Base-by-base conservation (phyloP, 2,113 vertebrate genomes). In the Spea multiplicata region DNA sequence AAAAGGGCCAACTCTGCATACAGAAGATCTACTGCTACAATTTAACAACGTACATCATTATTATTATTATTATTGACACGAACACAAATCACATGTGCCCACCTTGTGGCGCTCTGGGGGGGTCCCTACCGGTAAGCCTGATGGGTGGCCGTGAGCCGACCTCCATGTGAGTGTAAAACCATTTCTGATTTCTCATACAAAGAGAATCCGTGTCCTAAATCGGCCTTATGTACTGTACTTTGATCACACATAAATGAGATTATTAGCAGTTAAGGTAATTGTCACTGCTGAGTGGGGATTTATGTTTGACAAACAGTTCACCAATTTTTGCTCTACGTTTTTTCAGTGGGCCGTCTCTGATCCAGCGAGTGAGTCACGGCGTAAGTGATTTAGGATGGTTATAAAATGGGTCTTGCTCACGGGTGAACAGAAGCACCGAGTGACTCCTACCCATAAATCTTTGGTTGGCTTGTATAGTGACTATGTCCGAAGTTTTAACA, bases 241-340 rank as follows among this genome's bases (percentile, higher is more conserved):
- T 73, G 61, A 73, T 57, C 69, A 72, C 7, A 47, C 70, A 17
- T 66, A 66, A 55, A 67, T 49, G 44, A 73, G 70, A 79, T 73
- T 72, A 78, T 14, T 49, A 79, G 70, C 62, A 55, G 47, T 61
- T 79, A 71, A 79, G 72, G 76, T 73, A 65, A 79, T 79, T 59
- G 50, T 55, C 69, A 30, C 50, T 14, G 62, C 62, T 62, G 44
- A 44, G 50, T 73, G 49, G 16, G 44, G 44, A 79, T 66, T 44
- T 48, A 44, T 45, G 8, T 50, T 17, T 73, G 69, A 72, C 69
- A 66, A 66, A 61, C 52, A 61, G 44, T 16, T 44, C 61, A 46
- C 55, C 55, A 69, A 62, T 8, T 45, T 10, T 66, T 13, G 16
- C 62, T 62, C 65, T 71, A 79, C 71, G 62, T 79, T n/a, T 57